Percentiles rank a stretch among this genome's conserved stretches.
Evolutionary conservation across 2,797 vertebrate species (phyloP).

Genomic region (Acanthopagrus latus): DNA sequence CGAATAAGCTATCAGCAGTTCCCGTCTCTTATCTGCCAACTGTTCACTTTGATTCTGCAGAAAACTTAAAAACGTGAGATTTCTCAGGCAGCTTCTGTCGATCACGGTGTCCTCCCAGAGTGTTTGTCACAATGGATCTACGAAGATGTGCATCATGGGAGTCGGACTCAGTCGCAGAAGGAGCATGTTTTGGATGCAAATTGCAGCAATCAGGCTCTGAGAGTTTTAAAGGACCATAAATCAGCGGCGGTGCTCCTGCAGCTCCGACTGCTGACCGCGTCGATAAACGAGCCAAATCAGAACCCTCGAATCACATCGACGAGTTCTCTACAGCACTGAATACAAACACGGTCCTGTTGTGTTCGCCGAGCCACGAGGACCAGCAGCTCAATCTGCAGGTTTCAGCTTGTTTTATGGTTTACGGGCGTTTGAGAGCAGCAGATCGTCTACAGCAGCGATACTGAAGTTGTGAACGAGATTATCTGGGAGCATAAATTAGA

Average conservation of each 20-base stretch:
- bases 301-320: background rate
- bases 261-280: background rate
- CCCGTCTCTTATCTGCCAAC: too few species aligned
- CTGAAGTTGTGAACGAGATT: too few species aligned
- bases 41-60: too few species aligned
- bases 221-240: background rate
- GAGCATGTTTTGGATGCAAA: background rate
- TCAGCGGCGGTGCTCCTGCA: background rate
- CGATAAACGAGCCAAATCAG: background rate
- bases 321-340: too few species aligned
- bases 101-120: background rate
- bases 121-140: too few species aligned
- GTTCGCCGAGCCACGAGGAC: background rate
- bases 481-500: too few species aligned
- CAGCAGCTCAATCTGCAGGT: background rate
- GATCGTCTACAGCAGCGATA: too few species aligned
- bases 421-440: too few species aligned
- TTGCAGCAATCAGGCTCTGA: constrained; percentile 6
- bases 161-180: background rate
- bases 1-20: too few species aligned
- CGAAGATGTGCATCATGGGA: background rate
- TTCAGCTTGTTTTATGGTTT: too few species aligned
- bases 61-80: too few species aligned
- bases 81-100: background rate
- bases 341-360: background rate